Conservation (phyloP, 1,140 invertebrate genomes). For the Heliconius congener region DNA sequence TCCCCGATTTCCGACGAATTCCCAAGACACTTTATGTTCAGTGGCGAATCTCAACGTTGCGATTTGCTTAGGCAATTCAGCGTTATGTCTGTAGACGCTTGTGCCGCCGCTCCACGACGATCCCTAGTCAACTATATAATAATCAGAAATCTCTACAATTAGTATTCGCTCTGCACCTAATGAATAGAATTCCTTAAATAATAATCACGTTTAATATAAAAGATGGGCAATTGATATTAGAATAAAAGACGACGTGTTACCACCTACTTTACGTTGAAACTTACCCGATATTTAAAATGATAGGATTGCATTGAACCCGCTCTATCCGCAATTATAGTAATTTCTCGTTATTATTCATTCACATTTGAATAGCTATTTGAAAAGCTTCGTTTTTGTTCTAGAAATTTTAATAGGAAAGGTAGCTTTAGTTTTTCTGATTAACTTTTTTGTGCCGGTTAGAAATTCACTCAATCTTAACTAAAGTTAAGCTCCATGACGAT, state of each 20-base stretch:
- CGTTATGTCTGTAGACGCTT: too few species aligned
- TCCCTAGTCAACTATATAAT: too few species aligned
- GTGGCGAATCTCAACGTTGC: too few species aligned
- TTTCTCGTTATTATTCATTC: conserved; percentile 12
- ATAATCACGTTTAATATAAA: neutral
- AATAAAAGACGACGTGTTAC: neutral
- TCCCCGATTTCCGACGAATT: too few species aligned
- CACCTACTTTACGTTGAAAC: neutral
- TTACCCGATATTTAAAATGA: neutral
- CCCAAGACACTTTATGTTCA: too few species aligned
- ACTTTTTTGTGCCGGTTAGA: neutral
- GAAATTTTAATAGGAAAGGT: neutral
- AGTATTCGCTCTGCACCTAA: neutral
- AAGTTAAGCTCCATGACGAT: neutral
- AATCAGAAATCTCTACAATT: too few species aligned
- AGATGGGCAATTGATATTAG: conserved; percentile 1
- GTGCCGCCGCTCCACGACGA: too few species aligned
- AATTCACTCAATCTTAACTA: neutral
- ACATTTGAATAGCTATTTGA: neutral
- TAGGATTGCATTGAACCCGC: conserved; percentile 1
- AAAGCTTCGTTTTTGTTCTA: neutral
- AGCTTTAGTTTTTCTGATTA: neutral
- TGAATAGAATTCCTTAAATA: neutral
- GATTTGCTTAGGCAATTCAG: too few species aligned
- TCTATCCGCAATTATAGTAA: conserved; percentile 8